Base-by-base conservation (phyloP, 2,113 vertebrate genomes). In the Cinclus mexicanus region DNA sequence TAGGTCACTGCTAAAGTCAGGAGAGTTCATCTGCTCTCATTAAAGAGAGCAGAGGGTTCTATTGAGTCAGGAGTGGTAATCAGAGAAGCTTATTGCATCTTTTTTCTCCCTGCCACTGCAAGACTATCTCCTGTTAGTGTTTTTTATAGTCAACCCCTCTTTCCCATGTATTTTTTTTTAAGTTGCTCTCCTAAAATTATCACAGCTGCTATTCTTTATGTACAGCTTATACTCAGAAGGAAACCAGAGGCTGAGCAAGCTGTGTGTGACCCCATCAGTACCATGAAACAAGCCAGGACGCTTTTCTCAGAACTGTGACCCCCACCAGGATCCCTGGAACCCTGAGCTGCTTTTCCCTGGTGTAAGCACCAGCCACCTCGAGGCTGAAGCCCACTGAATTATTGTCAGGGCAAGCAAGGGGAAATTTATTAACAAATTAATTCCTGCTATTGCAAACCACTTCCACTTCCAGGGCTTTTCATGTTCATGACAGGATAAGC, bases 381-480 rank as follows among this genome's bases (percentile, higher is more conserved):
- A 52, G 85, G 59, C 33, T 50, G 50, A 68, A 77, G 49, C 35
- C 21, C 16, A 1, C 69, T 72, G 67, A 77, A 33, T 39, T 15
- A 70, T 11, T 8, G 88, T 63, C 67, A 57, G 90, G 64, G 56
- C 33, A 85, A 86, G 82, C 44, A 67, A 77, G 24, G 56, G 21
- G 24, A 83, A 83, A 68, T 78, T 60, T 68, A 92, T 92, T 92
- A 95, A 94, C 64, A 68, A 81, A 90, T 37, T 16, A 87, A 94
- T 77, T 84, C 86, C 83, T 93, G 80, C 56, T 81, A 4, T 83
- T 89, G 71, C 76, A 92, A 87, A 84, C 76, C 89, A 78, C 94
- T 94, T 95, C 72, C 86, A 42, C 78, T 79, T 19, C 19, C 57
- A 69, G 41, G 76, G 86, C 65, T 94, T 95, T 78, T 59, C 86